Evolutionary conservation across 2,888 invertebrate species (phyloP).

Genomic region (Rugalucina vietnamica): DNA sequence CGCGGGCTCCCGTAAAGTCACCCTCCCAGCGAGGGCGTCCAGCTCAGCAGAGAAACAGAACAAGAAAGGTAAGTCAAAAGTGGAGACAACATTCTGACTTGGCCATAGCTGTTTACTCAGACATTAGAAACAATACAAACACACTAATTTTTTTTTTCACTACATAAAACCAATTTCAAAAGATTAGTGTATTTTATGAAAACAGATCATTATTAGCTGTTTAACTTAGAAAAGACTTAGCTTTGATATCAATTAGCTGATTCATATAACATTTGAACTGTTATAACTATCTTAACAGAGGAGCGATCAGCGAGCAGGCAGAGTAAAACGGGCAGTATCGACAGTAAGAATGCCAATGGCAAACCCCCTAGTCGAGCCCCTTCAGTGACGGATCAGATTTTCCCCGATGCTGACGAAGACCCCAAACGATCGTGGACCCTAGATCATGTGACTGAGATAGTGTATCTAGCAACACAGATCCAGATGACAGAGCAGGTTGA

Average conservation of each 20-base stretch:
- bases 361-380: conserved; percentile 58
- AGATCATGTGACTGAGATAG: conserved; percentile 81
- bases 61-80: conserved; percentile 5
- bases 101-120: too few relatives aligned
- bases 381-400: conserved; percentile 67
- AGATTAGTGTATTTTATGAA: too few relatives aligned
- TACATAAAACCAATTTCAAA: too few relatives aligned
- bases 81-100: too few relatives aligned
- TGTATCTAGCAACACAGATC: conserved; percentile 79
- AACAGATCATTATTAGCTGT: too few relatives aligned
- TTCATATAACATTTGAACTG: too few relatives aligned
- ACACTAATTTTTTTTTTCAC: too few relatives aligned
- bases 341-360: conserved; percentile 43
- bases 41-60: conserved; percentile 61
- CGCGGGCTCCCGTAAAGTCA: conserved; percentile 76
- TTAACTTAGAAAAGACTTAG: too few relatives aligned
- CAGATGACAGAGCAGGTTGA: conserved; percentile 78
- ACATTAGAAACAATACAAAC: too few relatives aligned
- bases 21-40: conserved; percentile 62
- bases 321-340: conserved; percentile 36
- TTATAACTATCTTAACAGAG: not conserved
- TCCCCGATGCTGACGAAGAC: conserved; percentile 54
- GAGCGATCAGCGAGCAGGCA: conserved; percentile 26
- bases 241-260: too few relatives aligned
- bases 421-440: conserved; percentile 77